Evolutionary conservation across 2,113 vertebrate genomes (phyloP).

Genomic region (Phoxinus phoxinus): DNA sequence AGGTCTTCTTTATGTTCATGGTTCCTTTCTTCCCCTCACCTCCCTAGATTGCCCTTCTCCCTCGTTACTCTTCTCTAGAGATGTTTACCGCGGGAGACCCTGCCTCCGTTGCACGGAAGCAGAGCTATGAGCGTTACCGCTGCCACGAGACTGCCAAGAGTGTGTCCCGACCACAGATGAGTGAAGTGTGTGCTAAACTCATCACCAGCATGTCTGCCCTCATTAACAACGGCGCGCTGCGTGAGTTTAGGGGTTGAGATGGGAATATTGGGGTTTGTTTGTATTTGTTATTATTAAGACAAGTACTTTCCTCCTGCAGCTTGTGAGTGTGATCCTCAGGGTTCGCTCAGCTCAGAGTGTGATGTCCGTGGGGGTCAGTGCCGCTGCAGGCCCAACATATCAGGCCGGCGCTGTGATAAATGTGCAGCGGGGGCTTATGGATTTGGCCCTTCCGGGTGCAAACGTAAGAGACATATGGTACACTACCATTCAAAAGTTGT

Average conservation of each 20-base stretch:
- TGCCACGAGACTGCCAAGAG: slow-evolving; percentile 83
- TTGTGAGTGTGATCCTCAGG: slow-evolving; percentile 91
- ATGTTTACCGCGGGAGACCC: slow-evolving; percentile 89
- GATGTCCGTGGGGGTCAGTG: slow-evolving; percentile 91
- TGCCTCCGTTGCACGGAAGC: slow-evolving; percentile 76
- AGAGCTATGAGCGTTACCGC: slow-evolving; percentile 87
- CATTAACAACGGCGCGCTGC: slow-evolving; percentile 85
- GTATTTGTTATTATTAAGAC: neutral
- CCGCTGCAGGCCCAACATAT: slow-evolving; percentile 85
- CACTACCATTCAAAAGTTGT: too few species aligned
- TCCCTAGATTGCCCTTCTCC: slow-evolving; percentile 85
- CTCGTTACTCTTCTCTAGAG: slow-evolving; percentile 86
- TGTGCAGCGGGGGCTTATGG: slow-evolving; percentile 88
- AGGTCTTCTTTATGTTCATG: neutral
- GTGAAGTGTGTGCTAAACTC: slow-evolving; percentile 84
- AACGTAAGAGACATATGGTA: slow-evolving; percentile 75
- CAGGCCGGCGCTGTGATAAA: slow-evolving; percentile 84
- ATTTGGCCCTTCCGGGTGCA: slow-evolving; percentile 89
- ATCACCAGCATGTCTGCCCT: slow-evolving; percentile 88
- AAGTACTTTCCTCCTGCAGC: slow-evolving; percentile 69
- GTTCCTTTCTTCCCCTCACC: neutral
- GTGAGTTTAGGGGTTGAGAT: slow-evolving; percentile 73
- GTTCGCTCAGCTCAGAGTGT: slow-evolving; percentile 88
- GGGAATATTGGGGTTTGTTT: neutral
- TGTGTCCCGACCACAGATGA: slow-evolving; percentile 72